These are phyloP conservation scores for Drosophila equinoxialis DNA, from an alignment of 1,140 invertebrate genomes.

Conservation along the genomic window DNA sequence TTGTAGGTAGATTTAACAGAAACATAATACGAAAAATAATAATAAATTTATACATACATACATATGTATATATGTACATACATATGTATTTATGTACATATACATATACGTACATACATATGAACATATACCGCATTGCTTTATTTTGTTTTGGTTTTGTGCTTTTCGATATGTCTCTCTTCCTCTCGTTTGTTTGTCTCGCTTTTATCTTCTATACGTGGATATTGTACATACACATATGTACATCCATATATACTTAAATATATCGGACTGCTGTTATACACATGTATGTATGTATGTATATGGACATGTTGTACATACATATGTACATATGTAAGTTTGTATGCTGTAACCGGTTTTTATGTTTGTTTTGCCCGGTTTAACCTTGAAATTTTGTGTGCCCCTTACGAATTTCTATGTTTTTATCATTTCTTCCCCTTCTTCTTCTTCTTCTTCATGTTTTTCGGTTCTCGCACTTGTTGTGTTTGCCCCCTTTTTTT, in stretches of 20 bases:
- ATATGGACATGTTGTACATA: conserved; percentile 4
- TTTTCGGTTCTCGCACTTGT: conserved; percentile 64
- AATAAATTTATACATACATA: background rate
- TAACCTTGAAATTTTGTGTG: conserved; percentile 73
- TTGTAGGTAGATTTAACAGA: background rate
- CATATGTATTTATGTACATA: background rate
- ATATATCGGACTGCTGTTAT: background rate
- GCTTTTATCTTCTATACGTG: background rate
- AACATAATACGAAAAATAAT: conserved; percentile 10
- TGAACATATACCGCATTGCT: background rate
- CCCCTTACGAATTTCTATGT: conserved; percentile 74
- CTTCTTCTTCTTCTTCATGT: conserved; percentile 33
- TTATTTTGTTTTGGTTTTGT: conserved; percentile 11
- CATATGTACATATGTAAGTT: background rate
- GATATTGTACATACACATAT: conserved; percentile 28
- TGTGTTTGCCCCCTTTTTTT: conserved; percentile 49
- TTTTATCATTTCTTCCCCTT: conserved; percentile 56
- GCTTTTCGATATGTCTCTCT: background rate
- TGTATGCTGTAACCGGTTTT: conserved; percentile 75
- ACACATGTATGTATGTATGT: background rate
- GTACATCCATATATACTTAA: background rate
- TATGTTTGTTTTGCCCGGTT: conserved; percentile 81
- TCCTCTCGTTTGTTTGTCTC: background rate
- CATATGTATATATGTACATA: too few species aligned
- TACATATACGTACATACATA: too few species aligned